Evolutionary conservation across 2,113 vertebrate species (phyloP), one percentile per base, ranked within the genome.

Genomic region (Trogon surrucura): DNA sequence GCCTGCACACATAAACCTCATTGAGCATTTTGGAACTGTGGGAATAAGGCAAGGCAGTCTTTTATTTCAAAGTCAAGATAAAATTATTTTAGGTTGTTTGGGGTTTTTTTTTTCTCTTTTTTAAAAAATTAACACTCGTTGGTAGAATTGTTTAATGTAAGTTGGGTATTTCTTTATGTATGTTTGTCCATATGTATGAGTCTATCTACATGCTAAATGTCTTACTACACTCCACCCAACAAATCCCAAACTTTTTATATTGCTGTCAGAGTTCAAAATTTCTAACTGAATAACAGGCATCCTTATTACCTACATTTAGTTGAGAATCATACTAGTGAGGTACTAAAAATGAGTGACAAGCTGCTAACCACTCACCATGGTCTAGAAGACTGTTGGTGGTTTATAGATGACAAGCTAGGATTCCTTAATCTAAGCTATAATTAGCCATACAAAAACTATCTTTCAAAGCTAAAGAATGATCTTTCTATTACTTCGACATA

Each of bases 311-410:
- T 47, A 25, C 26, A 29, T 53, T 56, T 34, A 26, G 10, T 26
- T 84, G 54, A 44, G 50, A 73, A 75, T 86, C 89, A 26, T 19
- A 38, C 3, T 23, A 22, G 11, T 12, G 50, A 86, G 22, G 54
- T 18, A 69, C 47, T 58, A 73, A 93, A 95, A 89, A 73, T 48
- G 34, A 86, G 11, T 70, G 84, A 78, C 58, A 72, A 48, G 9
- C 21, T 83, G 61, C 58, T 60, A 75, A 80, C 50, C 15, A 1
- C 36, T 81, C 41, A 51, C 85, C 34, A 5, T 9, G 41, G 26
- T 29, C 14, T 51, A 26, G 32, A 72, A 75, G 22, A 30, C 23
- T 23, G 18, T 29, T 66, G 57, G 71, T 67, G 21, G 27, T 92
- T 82, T 82, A 62, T 11, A 69, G 80, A 65, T 50, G 36, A 54